Evolutionary conservation across 1,140 invertebrate species (phyloP).

Genomic region (Brachionus calyciflorus): DNA sequence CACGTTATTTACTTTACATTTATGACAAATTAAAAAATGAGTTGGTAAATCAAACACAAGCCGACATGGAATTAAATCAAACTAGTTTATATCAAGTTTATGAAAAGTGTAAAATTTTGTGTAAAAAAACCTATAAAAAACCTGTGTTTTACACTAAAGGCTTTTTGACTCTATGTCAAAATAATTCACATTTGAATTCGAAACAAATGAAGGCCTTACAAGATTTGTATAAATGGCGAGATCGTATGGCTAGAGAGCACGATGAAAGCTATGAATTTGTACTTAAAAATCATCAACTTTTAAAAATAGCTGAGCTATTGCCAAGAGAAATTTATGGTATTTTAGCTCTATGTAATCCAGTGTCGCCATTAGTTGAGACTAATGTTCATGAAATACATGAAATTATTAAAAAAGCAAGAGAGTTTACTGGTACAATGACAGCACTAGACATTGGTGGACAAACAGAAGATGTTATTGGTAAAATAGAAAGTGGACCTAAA

Average conservation of each 20-base stretch:
- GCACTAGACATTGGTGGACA: too few species aligned
- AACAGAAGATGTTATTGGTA: too few species aligned
- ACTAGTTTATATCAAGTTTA: conserved; percentile 72
- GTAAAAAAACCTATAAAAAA: conserved; percentile 73
- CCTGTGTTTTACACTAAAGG: conserved; percentile 71
- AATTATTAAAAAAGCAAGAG: conserved; percentile 72
- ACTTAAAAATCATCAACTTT: conserved; percentile 89
- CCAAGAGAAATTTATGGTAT: conserved; percentile 90
- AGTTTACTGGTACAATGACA: conserved; percentile 52
- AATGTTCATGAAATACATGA: conserved; percentile 73
- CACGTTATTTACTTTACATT: conserved; percentile 89
- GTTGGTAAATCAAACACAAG: conserved; percentile 70
- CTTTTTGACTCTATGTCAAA: conserved; percentile 57
- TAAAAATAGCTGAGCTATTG: conserved; percentile 82
- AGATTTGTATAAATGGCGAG: conserved; percentile 82
- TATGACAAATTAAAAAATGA: conserved; percentile 78
- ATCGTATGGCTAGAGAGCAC: conserved; percentile 74
- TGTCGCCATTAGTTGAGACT: conserved; percentile 78
- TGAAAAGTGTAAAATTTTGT: conserved; percentile 71
- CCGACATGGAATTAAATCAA: conserved; percentile 61
- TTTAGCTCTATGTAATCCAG: conserved; percentile 85
- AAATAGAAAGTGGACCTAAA: neutral
- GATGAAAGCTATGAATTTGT: conserved; percentile 89
- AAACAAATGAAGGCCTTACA: conserved; percentile 77
- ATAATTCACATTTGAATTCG: conserved; percentile 36